These are phyloP conservation scores for Aleiodes alternator DNA, from an alignment of 2,888 invertebrate species.

Conservation along the genomic window DNA sequence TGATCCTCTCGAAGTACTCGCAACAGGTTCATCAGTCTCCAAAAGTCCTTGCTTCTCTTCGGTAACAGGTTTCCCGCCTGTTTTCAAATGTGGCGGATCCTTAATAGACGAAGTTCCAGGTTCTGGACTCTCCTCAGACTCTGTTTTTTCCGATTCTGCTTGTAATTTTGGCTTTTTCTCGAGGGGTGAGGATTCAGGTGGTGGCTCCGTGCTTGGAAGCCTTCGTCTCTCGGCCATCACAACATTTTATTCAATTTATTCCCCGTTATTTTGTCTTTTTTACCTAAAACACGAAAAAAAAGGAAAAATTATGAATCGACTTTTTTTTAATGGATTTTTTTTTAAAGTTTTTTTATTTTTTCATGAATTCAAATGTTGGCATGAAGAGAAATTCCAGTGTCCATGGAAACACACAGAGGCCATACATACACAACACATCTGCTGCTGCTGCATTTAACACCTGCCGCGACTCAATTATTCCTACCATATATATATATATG, in stretches of 20 bases:
- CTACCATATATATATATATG: background rate
- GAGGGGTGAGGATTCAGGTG: slow-evolving; percentile 56
- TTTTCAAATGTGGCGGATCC: slow-evolving; percentile 41
- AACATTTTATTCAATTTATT: slow-evolving; percentile 59
- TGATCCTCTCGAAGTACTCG: slow-evolving; percentile 36
- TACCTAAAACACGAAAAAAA: background rate
- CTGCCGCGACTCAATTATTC: slow-evolving; percentile 18
- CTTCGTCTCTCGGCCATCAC: slow-evolving; percentile 71
- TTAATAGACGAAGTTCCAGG: slow-evolving; percentile 37
- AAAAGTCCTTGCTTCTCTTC: slow-evolving; percentile 26
- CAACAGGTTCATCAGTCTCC: slow-evolving; percentile 18
- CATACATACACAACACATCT: slow-evolving; percentile 5
- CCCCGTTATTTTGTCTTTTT: background rate
- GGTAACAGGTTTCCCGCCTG: slow-evolving; percentile 38
- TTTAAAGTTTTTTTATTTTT: background rate
- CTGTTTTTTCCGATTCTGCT: slow-evolving; percentile 23
- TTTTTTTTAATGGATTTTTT: too few relatives aligned
- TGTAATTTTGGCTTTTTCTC: slow-evolving; percentile 38
- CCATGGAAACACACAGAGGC: background rate
- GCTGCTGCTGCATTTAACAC: slow-evolving; percentile 29
- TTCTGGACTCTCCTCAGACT: too few relatives aligned
- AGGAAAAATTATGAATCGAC: background rate
- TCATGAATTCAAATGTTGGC: too few relatives aligned
- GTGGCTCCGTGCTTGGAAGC: slow-evolving; percentile 65
- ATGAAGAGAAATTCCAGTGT: too few relatives aligned